A percentile compares a stretch with the other conserved stretches of the same genome.
These are phyloP conservation scores for Aspidiotus rigidus DNA, from an alignment of 2,888 invertebrate species.

Conservation along the genomic window DNA sequence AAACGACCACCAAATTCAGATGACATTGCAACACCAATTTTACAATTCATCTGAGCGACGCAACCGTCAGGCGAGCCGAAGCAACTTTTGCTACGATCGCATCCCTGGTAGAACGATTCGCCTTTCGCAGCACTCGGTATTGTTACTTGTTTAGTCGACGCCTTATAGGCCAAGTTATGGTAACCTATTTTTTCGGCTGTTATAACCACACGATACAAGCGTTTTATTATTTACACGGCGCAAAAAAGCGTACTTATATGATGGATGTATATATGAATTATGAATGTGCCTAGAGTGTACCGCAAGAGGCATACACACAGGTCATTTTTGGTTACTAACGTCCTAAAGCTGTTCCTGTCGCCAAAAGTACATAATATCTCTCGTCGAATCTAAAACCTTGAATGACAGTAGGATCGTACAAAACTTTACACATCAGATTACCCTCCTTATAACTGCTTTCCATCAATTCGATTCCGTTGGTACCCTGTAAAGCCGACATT, in stretches of 20 bases:
- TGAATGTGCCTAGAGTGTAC: too few species aligned
- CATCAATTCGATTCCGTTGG: constrained; percentile 56
- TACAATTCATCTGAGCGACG: constrained; percentile 55
- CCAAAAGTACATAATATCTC: constrained; percentile 61
- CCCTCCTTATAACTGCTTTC: constrained; percentile 58
- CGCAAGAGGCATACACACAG: neutral
- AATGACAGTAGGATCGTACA: constrained; percentile 57
- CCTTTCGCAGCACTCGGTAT: constrained; percentile 43
- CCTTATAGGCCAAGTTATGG: constrained; percentile 54
- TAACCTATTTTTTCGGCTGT: constrained; percentile 44
- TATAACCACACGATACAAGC: neutral
- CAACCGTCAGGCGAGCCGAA: constrained; percentile 69
- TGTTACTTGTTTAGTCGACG: constrained; percentile 46
- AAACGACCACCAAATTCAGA: constrained; percentile 46
- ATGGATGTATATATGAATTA: too few species aligned
- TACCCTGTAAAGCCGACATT: constrained; percentile 43
- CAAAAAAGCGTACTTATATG: neutral
- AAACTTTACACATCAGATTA: constrained; percentile 64
- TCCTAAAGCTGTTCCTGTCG: constrained; percentile 50
- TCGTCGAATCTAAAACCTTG: constrained; percentile 54
- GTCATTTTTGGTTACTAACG: constrained; percentile 34
- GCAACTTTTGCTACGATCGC: constrained; percentile 62
- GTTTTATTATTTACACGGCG: constrained; percentile 5
- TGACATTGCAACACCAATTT: constrained; percentile 56
- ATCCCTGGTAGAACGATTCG: constrained; percentile 64